Conservation (phyloP, 1,140 invertebrate species). For the Penaeus vannamei region DNA sequence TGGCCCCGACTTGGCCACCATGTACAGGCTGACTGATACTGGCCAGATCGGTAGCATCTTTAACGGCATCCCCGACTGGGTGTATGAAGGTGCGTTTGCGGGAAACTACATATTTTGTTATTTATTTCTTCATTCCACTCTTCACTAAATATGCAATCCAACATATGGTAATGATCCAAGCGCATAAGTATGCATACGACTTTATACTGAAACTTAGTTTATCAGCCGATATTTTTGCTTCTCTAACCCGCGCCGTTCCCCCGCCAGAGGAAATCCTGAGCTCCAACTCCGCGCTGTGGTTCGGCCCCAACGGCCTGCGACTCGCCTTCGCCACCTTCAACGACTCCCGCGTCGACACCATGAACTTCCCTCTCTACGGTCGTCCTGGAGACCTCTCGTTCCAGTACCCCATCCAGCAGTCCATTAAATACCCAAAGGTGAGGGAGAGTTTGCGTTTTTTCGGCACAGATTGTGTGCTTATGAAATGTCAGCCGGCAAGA, state of each 20-base stretch:
- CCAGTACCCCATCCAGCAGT: slow-evolving; percentile 72
- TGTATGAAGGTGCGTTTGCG: slow-evolving; percentile 80
- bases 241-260: too few species aligned
- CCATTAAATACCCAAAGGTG: slow-evolving; percentile 89
- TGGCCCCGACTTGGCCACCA: slow-evolving; percentile 59
- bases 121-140: too few species aligned
- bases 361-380: slow-evolving; percentile 74
- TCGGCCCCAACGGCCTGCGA: slow-evolving; percentile 84
- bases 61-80: slow-evolving; percentile 87
- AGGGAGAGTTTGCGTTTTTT: slow-evolving; percentile 33
- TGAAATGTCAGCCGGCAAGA: too few species aligned
- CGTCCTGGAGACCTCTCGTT: slow-evolving; percentile 69
- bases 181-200: background rate
- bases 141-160: too few species aligned
- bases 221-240: slow-evolving; percentile 68
- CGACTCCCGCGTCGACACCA: slow-evolving; percentile 77
- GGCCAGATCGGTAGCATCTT: slow-evolving; percentile 78
- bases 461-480: too few species aligned
- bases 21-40: slow-evolving; percentile 74
- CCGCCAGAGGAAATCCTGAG: slow-evolving; percentile 89
- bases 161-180: background rate
- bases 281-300: slow-evolving; percentile 89
- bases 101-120: background rate
- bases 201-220: background rate
- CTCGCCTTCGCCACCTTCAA: slow-evolving; percentile 89